Conservation (phyloP, 2,888 invertebrate species). For the Drosophila kambysellisi region DNA sequence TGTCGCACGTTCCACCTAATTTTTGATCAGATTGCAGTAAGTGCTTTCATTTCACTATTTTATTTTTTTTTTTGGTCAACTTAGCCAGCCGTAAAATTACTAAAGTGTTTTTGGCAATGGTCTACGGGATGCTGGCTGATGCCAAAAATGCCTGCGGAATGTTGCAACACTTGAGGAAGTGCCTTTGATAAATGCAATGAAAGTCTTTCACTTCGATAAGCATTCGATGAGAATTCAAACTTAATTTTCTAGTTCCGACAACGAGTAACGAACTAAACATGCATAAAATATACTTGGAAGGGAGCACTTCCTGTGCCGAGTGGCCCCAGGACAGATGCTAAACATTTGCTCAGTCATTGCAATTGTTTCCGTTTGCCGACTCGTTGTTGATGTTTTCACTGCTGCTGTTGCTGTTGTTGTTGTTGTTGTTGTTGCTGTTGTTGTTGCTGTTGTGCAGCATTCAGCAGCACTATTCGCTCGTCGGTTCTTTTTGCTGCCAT, state of each 20-base stretch:
- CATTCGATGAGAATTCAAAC: constrained; percentile 61
- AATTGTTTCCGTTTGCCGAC: constrained; percentile 70
- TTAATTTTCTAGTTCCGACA: constrained; percentile 66
- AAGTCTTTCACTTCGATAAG: constrained; percentile 32
- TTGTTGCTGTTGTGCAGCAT: constrained; percentile 41
- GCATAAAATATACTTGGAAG: constrained; percentile 29
- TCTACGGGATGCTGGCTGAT: constrained; percentile 21
- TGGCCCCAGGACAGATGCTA: constrained; percentile 69
- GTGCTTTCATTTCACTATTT: constrained; percentile 5
- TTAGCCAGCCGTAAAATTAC: constrained; percentile 15
- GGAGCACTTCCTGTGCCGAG: constrained; percentile 15
- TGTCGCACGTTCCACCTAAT: constrained; percentile 1
- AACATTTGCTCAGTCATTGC: constrained; percentile 79
- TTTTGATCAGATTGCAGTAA: constrained; percentile 47
- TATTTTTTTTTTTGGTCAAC: neutral
- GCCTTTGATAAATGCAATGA: constrained; percentile 10
- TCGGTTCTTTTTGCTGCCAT: constrained; percentile 46
- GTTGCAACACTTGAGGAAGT: neutral
- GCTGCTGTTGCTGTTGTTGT: neutral
- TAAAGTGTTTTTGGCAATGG: constrained; percentile 40
- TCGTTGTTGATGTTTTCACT: neutral
- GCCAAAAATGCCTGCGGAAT: constrained; percentile 34
- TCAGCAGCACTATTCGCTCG: constrained; percentile 7
- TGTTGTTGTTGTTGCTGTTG: neutral
- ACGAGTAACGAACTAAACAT: constrained; percentile 48